phyloP scores from a whole-genome alignment of 2,113 vertebrate genomes.

The Potamarius usumacintae region DNA sequence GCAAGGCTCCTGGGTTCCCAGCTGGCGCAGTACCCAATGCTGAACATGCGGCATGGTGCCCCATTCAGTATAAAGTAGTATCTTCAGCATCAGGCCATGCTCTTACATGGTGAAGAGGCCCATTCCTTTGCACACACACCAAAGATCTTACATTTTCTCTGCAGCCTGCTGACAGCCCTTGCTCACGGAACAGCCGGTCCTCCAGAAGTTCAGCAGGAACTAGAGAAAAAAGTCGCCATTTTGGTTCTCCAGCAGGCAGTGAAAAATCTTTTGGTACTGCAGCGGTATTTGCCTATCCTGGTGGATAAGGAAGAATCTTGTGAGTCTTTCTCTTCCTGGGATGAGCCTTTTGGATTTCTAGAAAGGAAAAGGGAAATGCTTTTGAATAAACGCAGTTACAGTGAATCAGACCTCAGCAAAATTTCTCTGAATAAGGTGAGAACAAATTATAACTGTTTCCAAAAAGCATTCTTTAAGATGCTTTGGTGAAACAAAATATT shows the following conservation, averaged over 20 bases:
- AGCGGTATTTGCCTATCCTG: slow-evolving; percentile 64
- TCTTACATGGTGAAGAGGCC: too few species aligned
- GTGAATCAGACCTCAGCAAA: slow-evolving; percentile 75
- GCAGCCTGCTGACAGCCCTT: too few species aligned
- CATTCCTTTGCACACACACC: too few species aligned
- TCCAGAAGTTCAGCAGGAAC: too few species aligned
- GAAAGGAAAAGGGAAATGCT: slow-evolving; percentile 70
- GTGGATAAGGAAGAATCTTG: slow-evolving; percentile 49
- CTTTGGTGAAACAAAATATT: background rate
- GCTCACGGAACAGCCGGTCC: too few species aligned
- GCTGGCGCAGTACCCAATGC: too few species aligned
- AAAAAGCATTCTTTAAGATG: background rate
- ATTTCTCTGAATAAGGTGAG: slow-evolving; percentile 62
- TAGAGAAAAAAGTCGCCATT: slow-evolving; percentile 4
- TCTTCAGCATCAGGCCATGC: too few species aligned
- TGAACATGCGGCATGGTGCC: too few species aligned
- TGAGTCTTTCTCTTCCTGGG: slow-evolving; percentile 67
- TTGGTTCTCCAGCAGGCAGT: slow-evolving; percentile 63
- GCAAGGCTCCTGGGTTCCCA: too few species aligned
- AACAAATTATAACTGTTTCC: background rate
- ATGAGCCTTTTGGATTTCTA: slow-evolving; percentile 67
- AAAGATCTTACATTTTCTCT: too few species aligned
- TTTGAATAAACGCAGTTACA: slow-evolving; percentile 74
- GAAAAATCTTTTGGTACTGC: slow-evolving; percentile 67
- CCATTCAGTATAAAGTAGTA: too few species aligned